phyloP scores from a whole-genome alignment of 2,113 vertebrate genomes.

The Coturnix japonica region DNA sequence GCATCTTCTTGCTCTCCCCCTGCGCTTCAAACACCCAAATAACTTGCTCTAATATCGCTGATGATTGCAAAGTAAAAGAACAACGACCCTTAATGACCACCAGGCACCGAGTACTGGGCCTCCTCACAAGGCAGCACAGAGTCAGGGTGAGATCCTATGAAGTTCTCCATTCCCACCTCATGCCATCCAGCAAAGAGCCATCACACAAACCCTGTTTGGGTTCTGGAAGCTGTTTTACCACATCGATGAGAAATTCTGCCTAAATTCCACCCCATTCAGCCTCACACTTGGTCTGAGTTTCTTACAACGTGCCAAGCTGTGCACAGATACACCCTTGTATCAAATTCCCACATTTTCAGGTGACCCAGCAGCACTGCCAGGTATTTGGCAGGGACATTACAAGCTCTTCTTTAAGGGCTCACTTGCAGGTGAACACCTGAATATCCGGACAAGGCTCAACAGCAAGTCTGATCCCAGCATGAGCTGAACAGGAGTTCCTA shows the following conservation, averaged over 20 bases:
- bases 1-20: background rate
- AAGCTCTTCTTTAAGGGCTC: background rate
- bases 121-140: background rate
- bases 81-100: background rate
- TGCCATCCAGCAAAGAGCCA: background rate
- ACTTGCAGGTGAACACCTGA: background rate
- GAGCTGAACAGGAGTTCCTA: background rate
- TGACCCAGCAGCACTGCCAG: background rate
- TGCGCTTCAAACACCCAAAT: background rate
- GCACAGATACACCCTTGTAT: background rate
- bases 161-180: background rate
- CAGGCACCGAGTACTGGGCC: background rate
- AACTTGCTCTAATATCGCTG: background rate
- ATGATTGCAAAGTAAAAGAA: background rate
- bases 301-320: background rate
- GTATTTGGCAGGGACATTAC: background rate
- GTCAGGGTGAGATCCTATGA: background rate
- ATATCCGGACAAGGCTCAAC: background rate
- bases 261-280: background rate
- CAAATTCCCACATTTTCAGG: background rate
- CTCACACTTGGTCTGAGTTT: background rate
- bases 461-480: rapidly evolving
- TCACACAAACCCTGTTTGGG: background rate
- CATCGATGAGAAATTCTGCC: background rate
- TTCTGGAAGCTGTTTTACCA: background rate